These are phyloP conservation scores for Aurelia coerulea DNA, from an alignment of 30 jellyfish, hydroid and myxozoan genomes.

Conservation along the genomic window DNA sequence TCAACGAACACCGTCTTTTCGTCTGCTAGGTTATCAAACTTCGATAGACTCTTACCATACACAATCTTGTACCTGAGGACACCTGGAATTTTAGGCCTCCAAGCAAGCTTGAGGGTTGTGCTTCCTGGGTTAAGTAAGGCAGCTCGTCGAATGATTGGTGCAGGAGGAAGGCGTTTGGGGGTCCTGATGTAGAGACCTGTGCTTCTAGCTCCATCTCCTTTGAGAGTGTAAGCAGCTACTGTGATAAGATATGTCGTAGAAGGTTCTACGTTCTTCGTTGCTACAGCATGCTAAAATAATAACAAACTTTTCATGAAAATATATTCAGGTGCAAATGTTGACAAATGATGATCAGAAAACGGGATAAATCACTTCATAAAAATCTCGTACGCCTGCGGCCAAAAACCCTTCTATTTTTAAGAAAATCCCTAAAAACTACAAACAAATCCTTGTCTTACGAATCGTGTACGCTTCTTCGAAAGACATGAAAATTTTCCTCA, in stretches of 20 bases:
- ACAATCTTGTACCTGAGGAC: constrained; percentile 72
- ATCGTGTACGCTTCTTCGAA: no score
- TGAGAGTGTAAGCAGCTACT: constrained; percentile 91
- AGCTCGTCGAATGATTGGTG: constrained; percentile 82
- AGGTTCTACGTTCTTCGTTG: constrained; percentile 53
- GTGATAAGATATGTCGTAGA: constrained; percentile 76
- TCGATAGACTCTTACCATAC: constrained; percentile 81
- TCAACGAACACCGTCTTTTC: constrained; percentile 51
- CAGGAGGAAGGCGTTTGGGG: constrained; percentile 87
- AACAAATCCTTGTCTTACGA: no score
- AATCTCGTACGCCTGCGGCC: no score
- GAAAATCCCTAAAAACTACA: no score
- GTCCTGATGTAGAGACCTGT: constrained; percentile 64
- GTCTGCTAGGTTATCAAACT: constrained; percentile 77
- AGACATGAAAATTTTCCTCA: no score
- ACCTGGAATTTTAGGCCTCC: constrained; percentile 87
- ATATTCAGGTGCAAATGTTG: not conserved
- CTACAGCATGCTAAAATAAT: constrained; percentile 74
- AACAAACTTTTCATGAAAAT: not conserved
- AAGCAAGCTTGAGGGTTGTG: constrained; percentile 55
- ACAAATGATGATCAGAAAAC: not conserved
- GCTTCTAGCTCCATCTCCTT: constrained; percentile 92
- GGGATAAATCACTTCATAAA: no score
- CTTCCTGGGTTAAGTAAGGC: constrained; percentile 22
- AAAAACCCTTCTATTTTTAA: no score